Base-by-base conservation (phyloP, 1,140 invertebrate species). In the Eurosta solidaginis region DNA sequence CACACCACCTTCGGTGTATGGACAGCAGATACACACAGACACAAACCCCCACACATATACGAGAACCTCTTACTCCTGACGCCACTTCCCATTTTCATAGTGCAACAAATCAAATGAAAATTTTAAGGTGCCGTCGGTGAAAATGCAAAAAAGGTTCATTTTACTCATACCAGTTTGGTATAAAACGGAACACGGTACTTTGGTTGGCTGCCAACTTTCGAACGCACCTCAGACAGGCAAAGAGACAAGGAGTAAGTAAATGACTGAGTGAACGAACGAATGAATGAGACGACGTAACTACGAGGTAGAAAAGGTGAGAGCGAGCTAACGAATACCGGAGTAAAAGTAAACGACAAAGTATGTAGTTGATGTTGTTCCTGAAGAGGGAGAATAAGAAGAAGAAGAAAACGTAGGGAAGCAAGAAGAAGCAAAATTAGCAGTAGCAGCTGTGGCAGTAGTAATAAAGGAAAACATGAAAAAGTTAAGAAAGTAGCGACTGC, bases 121-220 rank as follows among this genome's bases (percentile, higher is more conserved):
- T 44, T 73, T 78, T 77, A 79, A 79, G 77, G 76, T 78, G 78
- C 82, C 81, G 80, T 79, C 81, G 80, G 79, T 77, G 77, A 79
- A 80, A 76, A 73, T 77, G 59, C 75, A 79, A 79, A 77, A 77
- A 74, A 77, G 77, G 77, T 77, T 68, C 59, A 68, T 27, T 50
- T 77, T 77, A 29, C 59, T 36, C 42, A 74, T n/a, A 52, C 44
- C 42, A 42, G 36, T 22, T 68, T 44, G 73, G 40, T 20, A 22
- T 14, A n/a, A n/a, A n/a, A n/a, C n/a, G 10, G 47, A 36, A 63
- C 59, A 73, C 78, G 86, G 78, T 78, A 80, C 85, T 86, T 86
- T 86, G 85, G 85, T 86, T 86, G 85, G 85, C 81, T 86, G 85
- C 85, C 85, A 86, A 86, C 83, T 82, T 86, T 84, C 76, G 52